phyloP scores from a whole-genome alignment of 2,888 invertebrate species.

The Boloria euphrosyne region DNA sequence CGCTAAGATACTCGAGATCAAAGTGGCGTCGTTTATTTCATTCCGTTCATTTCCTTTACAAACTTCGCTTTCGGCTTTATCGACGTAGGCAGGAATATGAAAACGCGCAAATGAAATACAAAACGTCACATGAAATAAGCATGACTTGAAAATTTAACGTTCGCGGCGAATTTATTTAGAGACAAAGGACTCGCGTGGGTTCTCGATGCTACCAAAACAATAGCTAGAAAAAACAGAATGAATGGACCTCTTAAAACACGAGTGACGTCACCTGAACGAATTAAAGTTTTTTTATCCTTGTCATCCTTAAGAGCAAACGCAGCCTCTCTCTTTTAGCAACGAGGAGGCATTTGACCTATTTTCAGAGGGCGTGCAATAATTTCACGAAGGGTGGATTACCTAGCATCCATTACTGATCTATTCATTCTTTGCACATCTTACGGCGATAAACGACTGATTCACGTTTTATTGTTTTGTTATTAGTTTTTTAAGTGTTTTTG shows the following conservation, averaged over 20 bases:
- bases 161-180: constrained; percentile 32
- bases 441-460: constrained; percentile 39
- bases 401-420: constrained; percentile 62
- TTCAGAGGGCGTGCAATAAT: constrained; percentile 77
- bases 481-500: constrained; percentile 8
- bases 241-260: constrained; percentile 66
- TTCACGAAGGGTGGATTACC: constrained; percentile 69
- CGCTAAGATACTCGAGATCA: constrained; percentile 48
- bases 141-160: constrained; percentile 49
- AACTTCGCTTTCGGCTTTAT: constrained; percentile 45
- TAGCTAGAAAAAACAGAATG: constrained; percentile 66
- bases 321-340: constrained; percentile 59
- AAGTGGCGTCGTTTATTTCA: constrained; percentile 56
- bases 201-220: constrained; percentile 61
- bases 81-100: constrained; percentile 36
- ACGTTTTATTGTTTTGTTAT: constrained; percentile 25
- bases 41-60: constrained; percentile 55
- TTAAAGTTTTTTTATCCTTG: constrained; percentile 63
- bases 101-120: constrained; percentile 44
- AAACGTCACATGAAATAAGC: constrained; percentile 44
- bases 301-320: constrained; percentile 51
- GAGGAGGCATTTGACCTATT: constrained; percentile 80
- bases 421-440: constrained; percentile 43
- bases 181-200: constrained; percentile 21
- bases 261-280: constrained; percentile 79